A percentile compares a stretch with the other conserved stretches of the same genome.
Evolutionary conservation across 2,113 vertebrate genomes (phyloP).

Genomic region (Oophaga pumilio): DNA sequence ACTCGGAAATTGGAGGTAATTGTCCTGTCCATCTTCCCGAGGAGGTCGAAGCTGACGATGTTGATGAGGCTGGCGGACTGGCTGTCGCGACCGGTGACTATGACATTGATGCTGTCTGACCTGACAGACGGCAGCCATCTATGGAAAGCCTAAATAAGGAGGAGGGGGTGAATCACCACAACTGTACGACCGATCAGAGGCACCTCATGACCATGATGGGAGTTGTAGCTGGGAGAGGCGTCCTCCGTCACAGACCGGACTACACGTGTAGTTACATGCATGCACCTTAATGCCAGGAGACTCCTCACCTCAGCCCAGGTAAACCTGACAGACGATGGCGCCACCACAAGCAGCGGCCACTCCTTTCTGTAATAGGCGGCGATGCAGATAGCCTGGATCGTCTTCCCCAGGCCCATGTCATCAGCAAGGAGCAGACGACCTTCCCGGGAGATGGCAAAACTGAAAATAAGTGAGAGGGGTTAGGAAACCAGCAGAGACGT

Average conservation of each 20-base stretch:
- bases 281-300: too few species aligned
- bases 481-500: neutral
- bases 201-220: neutral
- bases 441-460: conserved; percentile 85
- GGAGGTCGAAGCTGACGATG: conserved; percentile 95
- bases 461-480: conserved; percentile 61
- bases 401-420: conserved; percentile 98
- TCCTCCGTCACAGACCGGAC: neutral
- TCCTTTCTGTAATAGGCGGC: conserved; percentile 88
- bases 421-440: conserved; percentile 94
- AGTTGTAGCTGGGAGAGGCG: neutral
- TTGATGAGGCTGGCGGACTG: conserved; percentile 82
- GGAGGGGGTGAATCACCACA: too few species aligned
- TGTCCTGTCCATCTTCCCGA: conserved; percentile 87
- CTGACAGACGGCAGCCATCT: conserved; percentile 90
- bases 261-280: too few species aligned
- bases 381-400: conserved; percentile 96
- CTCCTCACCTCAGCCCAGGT: conserved; percentile 92
- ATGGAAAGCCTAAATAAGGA: conserved; percentile 82
- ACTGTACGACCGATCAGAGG: neutral
- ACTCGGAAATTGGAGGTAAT: conserved; percentile 81
- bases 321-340: conserved; percentile 92
- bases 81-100: conserved; percentile 84
- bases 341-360: conserved; percentile 92
- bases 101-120: conserved; percentile 82